A percentile compares a stretch with the other conserved stretches of the same genome.
phyloP scores from a whole-genome alignment of 2,113 vertebrate genomes.

The Triplophysa rosa region DNA sequence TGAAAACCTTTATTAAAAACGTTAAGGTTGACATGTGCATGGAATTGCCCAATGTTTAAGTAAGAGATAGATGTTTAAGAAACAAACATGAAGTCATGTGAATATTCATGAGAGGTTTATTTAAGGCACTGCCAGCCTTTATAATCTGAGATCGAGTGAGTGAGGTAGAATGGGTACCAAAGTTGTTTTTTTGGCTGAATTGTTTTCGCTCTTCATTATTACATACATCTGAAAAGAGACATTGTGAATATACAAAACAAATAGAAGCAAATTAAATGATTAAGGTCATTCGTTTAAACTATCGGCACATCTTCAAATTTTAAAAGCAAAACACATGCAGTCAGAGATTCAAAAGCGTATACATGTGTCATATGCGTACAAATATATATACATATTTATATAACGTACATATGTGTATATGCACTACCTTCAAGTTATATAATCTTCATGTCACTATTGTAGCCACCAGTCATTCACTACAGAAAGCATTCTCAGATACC shows the following conservation, averaged over 20 bases:
- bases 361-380: not conserved
- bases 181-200: not conserved
- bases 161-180: conserved; percentile 32
- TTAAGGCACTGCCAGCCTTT: conserved; percentile 33
- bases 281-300: not conserved
- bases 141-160: not conserved
- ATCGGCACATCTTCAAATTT: not conserved
- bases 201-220: not conserved
- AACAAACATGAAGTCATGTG: not conserved
- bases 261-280: not conserved
- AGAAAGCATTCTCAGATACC: not conserved
- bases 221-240: not conserved
- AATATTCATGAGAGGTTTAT: conserved; percentile 15
- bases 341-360: not conserved
- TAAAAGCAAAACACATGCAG: not conserved
- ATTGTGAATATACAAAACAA: conserved; percentile 10
- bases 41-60: too few species aligned
- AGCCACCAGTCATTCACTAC: not conserved
- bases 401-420: not conserved
- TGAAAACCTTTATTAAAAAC: too few species aligned
- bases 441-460: not conserved
- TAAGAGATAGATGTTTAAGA: not conserved
- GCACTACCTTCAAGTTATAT: not conserved
- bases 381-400: not conserved
- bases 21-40: too few species aligned